phyloP scores from a whole-genome alignment of 2,113 vertebrate species.

The Clupea harengus region DNA sequence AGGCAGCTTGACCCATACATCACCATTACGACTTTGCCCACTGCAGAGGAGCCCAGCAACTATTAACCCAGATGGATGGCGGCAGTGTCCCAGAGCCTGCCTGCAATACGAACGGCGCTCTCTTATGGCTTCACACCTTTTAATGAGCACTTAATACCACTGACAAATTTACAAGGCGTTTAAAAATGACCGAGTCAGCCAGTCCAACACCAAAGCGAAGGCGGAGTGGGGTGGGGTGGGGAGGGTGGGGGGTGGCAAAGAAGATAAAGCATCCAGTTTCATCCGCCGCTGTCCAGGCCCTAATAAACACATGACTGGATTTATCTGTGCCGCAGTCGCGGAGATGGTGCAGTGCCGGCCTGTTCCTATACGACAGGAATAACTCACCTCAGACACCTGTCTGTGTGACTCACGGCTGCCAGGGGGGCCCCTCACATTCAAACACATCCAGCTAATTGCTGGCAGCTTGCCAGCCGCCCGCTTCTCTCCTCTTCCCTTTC shows the following conservation, averaged over 20 bases:
- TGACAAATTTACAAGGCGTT: slow-evolving; percentile 76
- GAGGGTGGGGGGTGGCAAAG: slow-evolving; percentile 39
- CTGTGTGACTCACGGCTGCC: not conserved
- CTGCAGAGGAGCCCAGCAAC: not conserved
- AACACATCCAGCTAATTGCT: slow-evolving; percentile 84
- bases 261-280: slow-evolving; percentile 58
- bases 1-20: not conserved
- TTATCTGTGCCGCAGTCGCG: slow-evolving; percentile 55
- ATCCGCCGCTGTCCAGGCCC: slow-evolving; percentile 59
- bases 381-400: slow-evolving; percentile 65
- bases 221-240: slow-evolving; percentile 38
- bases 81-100: slow-evolving; percentile 51
- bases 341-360: slow-evolving; percentile 38
- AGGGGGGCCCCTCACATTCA: slow-evolving; percentile 68
- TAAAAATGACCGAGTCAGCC: slow-evolving; percentile 72
- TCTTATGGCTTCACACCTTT: slow-evolving; percentile 63
- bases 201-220: slow-evolving; percentile 39
- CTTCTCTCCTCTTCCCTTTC: slow-evolving; percentile 17
- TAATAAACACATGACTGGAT: slow-evolving; percentile 62
- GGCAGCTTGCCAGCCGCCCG: slow-evolving; percentile 72
- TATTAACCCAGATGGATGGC: slow-evolving; percentile 33
- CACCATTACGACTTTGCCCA: slow-evolving; percentile 46
- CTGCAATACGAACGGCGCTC: slow-evolving; percentile 50
- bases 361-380: slow-evolving; percentile 45
- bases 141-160: slow-evolving; percentile 72